These are phyloP conservation scores for Nemopilema nomurai DNA, from an alignment of 30 jellyfish, hydroid and myxozoan species.

Conservation along the genomic window DNA sequence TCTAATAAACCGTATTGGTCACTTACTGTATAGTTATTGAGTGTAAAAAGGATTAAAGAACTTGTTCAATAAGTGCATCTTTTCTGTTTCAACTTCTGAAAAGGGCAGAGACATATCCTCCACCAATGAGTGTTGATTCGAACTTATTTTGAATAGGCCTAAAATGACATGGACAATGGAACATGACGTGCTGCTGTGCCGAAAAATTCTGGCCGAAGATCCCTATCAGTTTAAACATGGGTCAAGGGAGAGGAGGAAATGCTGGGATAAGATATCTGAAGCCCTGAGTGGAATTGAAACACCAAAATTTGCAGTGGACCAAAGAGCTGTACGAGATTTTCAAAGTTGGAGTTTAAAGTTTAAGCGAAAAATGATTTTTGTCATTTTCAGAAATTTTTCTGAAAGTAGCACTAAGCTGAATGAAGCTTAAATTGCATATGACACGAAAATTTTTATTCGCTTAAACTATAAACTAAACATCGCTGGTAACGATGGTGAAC, in stretches of 20 bases:
- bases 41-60: background rate
- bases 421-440: too few species aligned
- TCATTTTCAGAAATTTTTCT: too few species aligned
- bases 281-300: background rate
- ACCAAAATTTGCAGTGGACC: conserved; percentile 3
- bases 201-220: conserved; percentile 1
- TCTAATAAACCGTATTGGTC: background rate
- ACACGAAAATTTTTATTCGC: too few species aligned
- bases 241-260: conserved; percentile 9
- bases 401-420: too few species aligned
- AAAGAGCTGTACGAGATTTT: conserved; percentile 29
- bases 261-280: conserved; percentile 12
- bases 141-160: conserved; percentile 9
- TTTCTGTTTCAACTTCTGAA: background rate
- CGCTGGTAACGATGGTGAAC: too few species aligned
- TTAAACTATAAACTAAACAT: too few species aligned
- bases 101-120: background rate
- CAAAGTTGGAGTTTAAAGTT: background rate
- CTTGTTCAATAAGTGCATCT: background rate
- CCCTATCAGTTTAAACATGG: conserved; percentile 7
- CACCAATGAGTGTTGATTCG: background rate
- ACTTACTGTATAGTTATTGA: background rate
- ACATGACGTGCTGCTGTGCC: conserved; percentile 13
- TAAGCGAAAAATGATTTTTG: conserved; percentile 11
- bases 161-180: background rate